Base-by-base conservation (phyloP, 2,888 invertebrate species). In the Asteroscopus sphinx region DNA sequence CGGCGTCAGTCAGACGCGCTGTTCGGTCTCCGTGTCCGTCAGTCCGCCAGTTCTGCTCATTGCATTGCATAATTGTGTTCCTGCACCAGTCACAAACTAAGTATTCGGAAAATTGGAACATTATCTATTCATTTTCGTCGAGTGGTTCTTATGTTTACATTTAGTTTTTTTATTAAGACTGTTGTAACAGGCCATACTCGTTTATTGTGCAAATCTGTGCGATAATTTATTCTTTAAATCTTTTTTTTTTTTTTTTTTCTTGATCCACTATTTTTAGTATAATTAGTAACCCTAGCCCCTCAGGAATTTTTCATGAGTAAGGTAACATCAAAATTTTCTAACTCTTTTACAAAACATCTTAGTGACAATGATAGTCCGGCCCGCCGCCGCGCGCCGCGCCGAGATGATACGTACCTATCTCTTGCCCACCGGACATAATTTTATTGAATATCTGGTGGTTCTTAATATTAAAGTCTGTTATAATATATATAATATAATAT, bases 21-120 rank as follows among this genome's bases (percentile, higher is more conserved):
- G 63, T 60, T 36, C 80, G 81, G 81, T 80, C 74, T 80, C 78
- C 44, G 46, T 68, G 67, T 68, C 80, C 68, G 81, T 84, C 83
- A 77, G 75, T 73, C 82, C 73, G 80, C 87, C 89, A 79, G 88
- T 88, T 89, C 87, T 88, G 87, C 82, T 86, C 86, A 84, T 85
- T 90, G 87, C 85, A 79, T 86, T 85, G 80, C 81, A 84, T 85
- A 83, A 87, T 84, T 82, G 75, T 68, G 67, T 76, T 78, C 68
- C 61, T 68, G 69, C 55, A 52, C 45, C 51, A 54, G 60, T 47
- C 35, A 60, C 33, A 63, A 59, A 72, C 41, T 54, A 52, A 57
- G 49, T 49, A 58, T 68, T 65, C 46, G 42, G 53, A 55, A 76
- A 66, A 68, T 75, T 71, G 71, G 54, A 51, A 62, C 59, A 56